Conservation (phyloP, 2,797 vertebrate genomes). For the Clarias pachynema region DNA sequence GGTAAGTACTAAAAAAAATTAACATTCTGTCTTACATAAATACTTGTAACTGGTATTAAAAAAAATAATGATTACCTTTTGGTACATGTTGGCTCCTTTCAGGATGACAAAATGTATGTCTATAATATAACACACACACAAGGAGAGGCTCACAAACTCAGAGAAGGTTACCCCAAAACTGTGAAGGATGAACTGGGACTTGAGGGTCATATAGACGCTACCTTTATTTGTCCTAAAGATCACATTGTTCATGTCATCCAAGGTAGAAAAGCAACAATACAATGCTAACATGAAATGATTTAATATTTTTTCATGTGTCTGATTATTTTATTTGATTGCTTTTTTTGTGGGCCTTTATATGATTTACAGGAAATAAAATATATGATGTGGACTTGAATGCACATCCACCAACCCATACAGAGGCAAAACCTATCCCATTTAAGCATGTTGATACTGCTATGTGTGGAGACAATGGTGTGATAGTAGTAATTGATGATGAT, state of each 20-base stretch:
- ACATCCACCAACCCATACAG: slow-evolving; percentile 40
- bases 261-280: slow-evolving; percentile 68
- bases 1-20: slow-evolving; percentile 55
- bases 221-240: slow-evolving; percentile 75
- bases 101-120: slow-evolving; percentile 74
- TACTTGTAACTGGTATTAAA: not conserved
- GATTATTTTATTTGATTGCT: not conserved
- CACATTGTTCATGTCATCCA: slow-evolving; percentile 72
- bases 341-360: not conserved
- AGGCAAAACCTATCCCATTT: slow-evolving; percentile 38
- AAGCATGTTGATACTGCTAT: slow-evolving; percentile 63
- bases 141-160: slow-evolving; percentile 68
- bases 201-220: slow-evolving; percentile 71
- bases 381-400: slow-evolving; percentile 65
- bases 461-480: slow-evolving; percentile 62
- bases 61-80: not conserved
- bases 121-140: slow-evolving; percentile 63
- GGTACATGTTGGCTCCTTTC: not conserved
- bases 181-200: slow-evolving; percentile 77
- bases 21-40: not conserved
- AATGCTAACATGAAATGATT: not conserved
- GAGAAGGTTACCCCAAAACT: slow-evolving; percentile 77
- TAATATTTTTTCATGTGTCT: not conserved
- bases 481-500: slow-evolving; percentile 64
- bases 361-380: slow-evolving; percentile 57